phyloP scores from a whole-genome alignment of 2,888 invertebrate species.

The Spodoptera exigua region DNA sequence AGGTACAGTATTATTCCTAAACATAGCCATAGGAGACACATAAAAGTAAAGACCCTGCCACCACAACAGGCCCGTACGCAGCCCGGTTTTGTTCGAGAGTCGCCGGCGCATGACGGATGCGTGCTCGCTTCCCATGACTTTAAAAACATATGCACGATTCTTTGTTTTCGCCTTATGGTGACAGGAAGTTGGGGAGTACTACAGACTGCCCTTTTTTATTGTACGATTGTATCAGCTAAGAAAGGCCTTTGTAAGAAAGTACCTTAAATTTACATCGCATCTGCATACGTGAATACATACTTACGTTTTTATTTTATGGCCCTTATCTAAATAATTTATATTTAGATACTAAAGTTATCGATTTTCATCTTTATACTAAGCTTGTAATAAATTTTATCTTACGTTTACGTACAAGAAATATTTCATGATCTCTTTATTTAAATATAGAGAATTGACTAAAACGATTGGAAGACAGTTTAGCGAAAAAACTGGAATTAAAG shows the following conservation, averaged over 20 bases:
- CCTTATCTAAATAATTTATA: too few relatives aligned
- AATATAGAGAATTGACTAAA: too few relatives aligned
- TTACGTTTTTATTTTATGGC: too few relatives aligned
- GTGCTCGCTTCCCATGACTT: slow-evolving; percentile 59
- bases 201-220: slow-evolving; percentile 6
- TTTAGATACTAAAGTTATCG: too few relatives aligned
- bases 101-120: slow-evolving; percentile 39
- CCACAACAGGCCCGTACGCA: not conserved
- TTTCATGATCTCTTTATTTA: too few relatives aligned
- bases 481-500: too few relatives aligned
- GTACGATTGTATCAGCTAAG: slow-evolving; percentile 14
- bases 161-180: slow-evolving; percentile 11
- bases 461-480: not conserved
- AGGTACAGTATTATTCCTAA: slow-evolving; percentile 2
- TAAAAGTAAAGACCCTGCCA: not conserved
- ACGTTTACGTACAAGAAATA: too few relatives aligned
- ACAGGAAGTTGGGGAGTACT: slow-evolving; percentile 16
- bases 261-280: too few relatives aligned
- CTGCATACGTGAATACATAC: too few relatives aligned
- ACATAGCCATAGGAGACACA: slow-evolving; percentile 6
- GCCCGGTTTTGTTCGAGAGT: slow-evolving; percentile 24
- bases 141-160: slow-evolving; percentile 30
- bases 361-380: too few relatives aligned
- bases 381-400: too few relatives aligned
- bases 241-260: not conserved